phyloP scores from a whole-genome alignment of 2,888 invertebrate genomes.

The Apodemia hepburni region DNA sequence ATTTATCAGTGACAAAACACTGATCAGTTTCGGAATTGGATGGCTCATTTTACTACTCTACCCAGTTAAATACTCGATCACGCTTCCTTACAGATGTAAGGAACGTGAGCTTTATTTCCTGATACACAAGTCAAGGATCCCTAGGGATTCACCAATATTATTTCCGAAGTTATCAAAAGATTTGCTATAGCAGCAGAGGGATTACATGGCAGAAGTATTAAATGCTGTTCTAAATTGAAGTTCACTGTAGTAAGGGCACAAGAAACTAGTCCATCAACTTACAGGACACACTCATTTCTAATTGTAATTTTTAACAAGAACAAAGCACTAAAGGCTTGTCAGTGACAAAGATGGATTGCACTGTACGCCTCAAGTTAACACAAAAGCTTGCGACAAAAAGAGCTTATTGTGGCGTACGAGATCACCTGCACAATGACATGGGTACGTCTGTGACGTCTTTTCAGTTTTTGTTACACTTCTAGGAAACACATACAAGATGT shows the following conservation, averaged over 20 bases:
- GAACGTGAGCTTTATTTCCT: no score
- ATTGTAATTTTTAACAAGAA: conserved; percentile 74
- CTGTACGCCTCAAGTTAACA: conserved; percentile 46
- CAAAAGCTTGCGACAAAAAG: conserved; percentile 57
- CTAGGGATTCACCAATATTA: no score
- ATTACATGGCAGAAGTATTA: background rate
- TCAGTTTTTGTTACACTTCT: conserved; percentile 5
- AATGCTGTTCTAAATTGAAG: background rate
- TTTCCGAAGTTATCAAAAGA: no score
- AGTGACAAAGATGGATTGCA: conserved; percentile 69
- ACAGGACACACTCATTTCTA: conserved; percentile 20
- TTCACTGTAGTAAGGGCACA: conserved; percentile 13
- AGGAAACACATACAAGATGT: background rate
- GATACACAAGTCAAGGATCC: no score
- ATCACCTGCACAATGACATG: conserved; percentile 13
- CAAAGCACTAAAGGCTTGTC: conserved; percentile 52
- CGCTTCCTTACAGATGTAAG: no score
- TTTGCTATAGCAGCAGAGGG: background rate
- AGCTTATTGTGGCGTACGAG: conserved; percentile 11
- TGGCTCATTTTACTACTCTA: no score
- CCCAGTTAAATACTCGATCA: no score
- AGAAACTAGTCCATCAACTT: background rate
- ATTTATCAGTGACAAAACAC: no score
- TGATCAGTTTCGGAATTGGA: no score
- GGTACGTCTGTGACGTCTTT: background rate